A percentile compares a stretch with the other conserved stretches of the same genome.
Conservation (phyloP, 2,888 invertebrate species). For the Hypena proboscidalis region DNA sequence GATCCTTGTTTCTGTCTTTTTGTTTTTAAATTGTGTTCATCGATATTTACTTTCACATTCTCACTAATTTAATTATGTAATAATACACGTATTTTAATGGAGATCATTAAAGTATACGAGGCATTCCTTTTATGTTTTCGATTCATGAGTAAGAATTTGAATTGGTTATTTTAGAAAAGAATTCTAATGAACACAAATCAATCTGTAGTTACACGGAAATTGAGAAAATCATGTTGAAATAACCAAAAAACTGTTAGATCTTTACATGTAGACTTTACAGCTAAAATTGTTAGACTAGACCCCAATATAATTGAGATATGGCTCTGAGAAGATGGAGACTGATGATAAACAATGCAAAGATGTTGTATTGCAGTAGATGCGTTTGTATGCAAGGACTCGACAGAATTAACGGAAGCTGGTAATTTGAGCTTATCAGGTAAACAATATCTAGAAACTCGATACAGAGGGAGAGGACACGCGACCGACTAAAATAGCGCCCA, state of each 20-base stretch:
- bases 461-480: slow-evolving; percentile 67
- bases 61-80: slow-evolving; percentile 22
- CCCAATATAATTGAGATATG: too few relatives aligned
- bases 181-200: slow-evolving; percentile 1
- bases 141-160: slow-evolving; percentile 20
- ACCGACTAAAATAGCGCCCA: slow-evolving; percentile 78
- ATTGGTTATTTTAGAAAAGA: slow-evolving; percentile 13
- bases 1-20: slow-evolving; percentile 70
- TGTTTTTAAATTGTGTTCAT: slow-evolving; percentile 39
- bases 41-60: slow-evolving; percentile 31
- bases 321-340: too few relatives aligned
- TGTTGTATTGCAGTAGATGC: not conserved
- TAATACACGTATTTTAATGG: slow-evolving; percentile 30
- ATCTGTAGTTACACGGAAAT: not conserved
- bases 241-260: not conserved
- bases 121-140: slow-evolving; percentile 6
- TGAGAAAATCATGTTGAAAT: not conserved
- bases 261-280: too few relatives aligned
- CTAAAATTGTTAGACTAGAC: too few relatives aligned
- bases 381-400: slow-evolving; percentile 10
- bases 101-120: slow-evolving; percentile 19
- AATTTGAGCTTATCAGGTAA: slow-evolving; percentile 65
- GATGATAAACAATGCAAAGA: too few relatives aligned
- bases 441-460: slow-evolving; percentile 74
- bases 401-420: slow-evolving; percentile 52